Base-by-base conservation (phyloP, 2,113 vertebrate species). In the Lathamus discolor region DNA sequence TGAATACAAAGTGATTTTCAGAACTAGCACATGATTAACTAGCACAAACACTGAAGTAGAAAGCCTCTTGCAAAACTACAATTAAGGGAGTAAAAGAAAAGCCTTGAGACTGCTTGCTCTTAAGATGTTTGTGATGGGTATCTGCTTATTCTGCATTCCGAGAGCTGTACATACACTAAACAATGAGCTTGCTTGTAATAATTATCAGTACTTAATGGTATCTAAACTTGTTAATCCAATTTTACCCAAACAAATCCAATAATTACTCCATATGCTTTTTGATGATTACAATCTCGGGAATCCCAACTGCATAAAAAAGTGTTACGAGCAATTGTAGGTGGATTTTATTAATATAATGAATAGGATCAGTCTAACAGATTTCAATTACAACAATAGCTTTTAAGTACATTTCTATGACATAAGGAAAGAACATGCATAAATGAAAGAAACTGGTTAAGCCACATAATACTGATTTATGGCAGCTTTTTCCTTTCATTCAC, bases 331-430 rank as follows among this genome's bases (percentile, higher is more conserved):
- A 96, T 92, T 96, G 95, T 97, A 97, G 95, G 96, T 96, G 95
- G 96, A 96, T 97, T 95, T 97, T 97, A 97, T 96, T 97, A 96
- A 96, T 94, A 63, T 91, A 97, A 96, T 96, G 95, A 97, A 97
- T 94, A 93, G 95, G 97, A 96, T 96, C 96, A 96, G 93, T 94
- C 95, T 89, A 95, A 92, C 92, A 96, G 92, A 96, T 96, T 97
- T 97, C 94, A 97, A 96, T 97, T 97, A 97, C 91, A 97, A 97
- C 96, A 97, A 96, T 91, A 93, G 96, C 94, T 96, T 96, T 97
- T 97, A 97, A 97, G 92, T 92, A 96, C 93, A 93, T 96, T 97
- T 96, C 94, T 96, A 80, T 51, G 88, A 97, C 95, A 96, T 93
- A 95, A 92, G 93, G 88, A 91, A 95, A 93, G 95, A 95, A 96